phyloP scores from a whole-genome alignment of 2,888 invertebrate species.

The Trachelus tabidus region DNA sequence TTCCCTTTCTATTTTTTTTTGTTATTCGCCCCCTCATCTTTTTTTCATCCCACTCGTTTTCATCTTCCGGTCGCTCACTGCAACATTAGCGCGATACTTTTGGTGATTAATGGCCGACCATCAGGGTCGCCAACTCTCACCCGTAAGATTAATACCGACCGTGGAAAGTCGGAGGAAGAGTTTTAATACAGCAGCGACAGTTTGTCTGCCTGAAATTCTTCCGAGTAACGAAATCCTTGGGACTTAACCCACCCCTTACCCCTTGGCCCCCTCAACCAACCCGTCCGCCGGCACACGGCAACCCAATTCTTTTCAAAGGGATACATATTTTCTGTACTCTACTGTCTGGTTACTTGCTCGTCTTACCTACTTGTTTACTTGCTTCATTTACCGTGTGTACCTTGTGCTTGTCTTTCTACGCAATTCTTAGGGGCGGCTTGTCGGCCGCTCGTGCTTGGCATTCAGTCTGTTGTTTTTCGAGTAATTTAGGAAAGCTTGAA shows the following conservation, averaged over 20 bases:
- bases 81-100: slow-evolving; percentile 50
- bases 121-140: slow-evolving; percentile 51
- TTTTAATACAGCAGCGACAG: slow-evolving; percentile 45
- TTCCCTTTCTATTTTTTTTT: too few relatives aligned
- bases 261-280: too few relatives aligned
- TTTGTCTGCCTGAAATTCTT: slow-evolving; percentile 28
- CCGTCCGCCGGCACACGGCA: neutral
- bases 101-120: slow-evolving; percentile 50
- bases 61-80: neutral
- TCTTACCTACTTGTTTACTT: neutral
- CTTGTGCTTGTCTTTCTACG: too few relatives aligned
- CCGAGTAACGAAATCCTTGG: neutral
- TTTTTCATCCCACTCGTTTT: neutral
- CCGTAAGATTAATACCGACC: slow-evolving; percentile 51
- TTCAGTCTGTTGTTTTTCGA: too few relatives aligned
- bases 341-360: neutral
- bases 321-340: neutral
- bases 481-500: too few relatives aligned
- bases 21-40: neutral
- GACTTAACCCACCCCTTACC: neutral
- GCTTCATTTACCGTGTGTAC: too few relatives aligned
- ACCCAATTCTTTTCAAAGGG: neutral
- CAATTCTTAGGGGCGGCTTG: too few relatives aligned
- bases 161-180: slow-evolving; percentile 24
- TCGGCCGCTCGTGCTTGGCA: too few relatives aligned